These are phyloP conservation scores for Brachystomella parvula DNA, from an alignment of 1,140 invertebrate species.

Conservation along the genomic window DNA sequence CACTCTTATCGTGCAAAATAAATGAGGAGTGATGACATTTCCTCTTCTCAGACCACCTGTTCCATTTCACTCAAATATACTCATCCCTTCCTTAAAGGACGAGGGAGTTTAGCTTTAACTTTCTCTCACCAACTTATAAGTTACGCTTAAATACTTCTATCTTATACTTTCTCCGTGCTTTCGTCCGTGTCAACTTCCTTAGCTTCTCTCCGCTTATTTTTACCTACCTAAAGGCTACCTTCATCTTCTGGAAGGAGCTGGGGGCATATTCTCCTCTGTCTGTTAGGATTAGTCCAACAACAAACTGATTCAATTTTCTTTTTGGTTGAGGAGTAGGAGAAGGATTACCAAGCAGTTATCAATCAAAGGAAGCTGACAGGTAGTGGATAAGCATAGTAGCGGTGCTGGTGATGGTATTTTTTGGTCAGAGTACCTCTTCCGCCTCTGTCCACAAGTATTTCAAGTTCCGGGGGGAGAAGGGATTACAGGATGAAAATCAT, in stretches of 20 bases:
- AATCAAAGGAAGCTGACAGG: slow-evolving; percentile 1
- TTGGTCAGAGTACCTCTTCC: too few relatives aligned
- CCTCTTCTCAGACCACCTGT: slow-evolving; percentile 33
- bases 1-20: slow-evolving; percentile 38
- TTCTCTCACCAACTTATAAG: neutral
- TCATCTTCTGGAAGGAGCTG: too few relatives aligned
- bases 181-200: neutral
- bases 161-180: neutral
- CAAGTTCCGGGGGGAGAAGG: too few relatives aligned
- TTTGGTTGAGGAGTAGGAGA: neutral
- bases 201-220: neutral
- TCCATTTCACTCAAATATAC: slow-evolving; percentile 16
- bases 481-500: too few relatives aligned
- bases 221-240: too few relatives aligned
- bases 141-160: slow-evolving; percentile 3
- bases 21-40: slow-evolving; percentile 37
- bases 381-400: slow-evolving; percentile 1
- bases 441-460: too few relatives aligned
- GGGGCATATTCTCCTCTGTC: too few relatives aligned
- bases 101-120: neutral
- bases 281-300: neutral
- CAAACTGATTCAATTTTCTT: too few relatives aligned
- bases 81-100: neutral
- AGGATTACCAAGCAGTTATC: slow-evolving; percentile 1
- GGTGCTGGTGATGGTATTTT: too few relatives aligned